Evolutionary conservation across 2,888 invertebrate species (phyloP).

Genomic region (Papilio elwesi): DNA sequence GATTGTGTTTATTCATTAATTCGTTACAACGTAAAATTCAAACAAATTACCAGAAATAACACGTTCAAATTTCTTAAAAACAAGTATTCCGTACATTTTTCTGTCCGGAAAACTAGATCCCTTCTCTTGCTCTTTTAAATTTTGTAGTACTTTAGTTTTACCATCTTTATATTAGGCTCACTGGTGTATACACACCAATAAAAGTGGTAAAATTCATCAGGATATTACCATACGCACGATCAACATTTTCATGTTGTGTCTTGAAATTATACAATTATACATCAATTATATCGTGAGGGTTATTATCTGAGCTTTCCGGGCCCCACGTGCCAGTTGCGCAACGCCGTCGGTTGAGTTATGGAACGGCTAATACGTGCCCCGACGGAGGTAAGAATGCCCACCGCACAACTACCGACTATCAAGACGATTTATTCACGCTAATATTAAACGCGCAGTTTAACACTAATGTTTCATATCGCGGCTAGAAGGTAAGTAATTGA

Average conservation of each 20-base stretch:
- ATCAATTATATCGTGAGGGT: conserved; percentile 49
- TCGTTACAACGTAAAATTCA: background rate
- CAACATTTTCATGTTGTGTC: conserved; percentile 31
- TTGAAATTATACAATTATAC: conserved; percentile 46
- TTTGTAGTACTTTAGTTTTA: no score
- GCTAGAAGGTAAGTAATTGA: conserved; percentile 20
- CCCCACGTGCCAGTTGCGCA: conserved; percentile 60
- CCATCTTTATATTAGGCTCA: no score
- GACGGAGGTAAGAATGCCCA: conserved; percentile 57
- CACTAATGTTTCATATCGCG: conserved; percentile 4
- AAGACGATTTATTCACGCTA: conserved; percentile 57
- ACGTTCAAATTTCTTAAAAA: no score
- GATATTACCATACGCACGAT: background rate
- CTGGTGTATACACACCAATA: no score
- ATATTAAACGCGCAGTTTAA: conserved; percentile 27
- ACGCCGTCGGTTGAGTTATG: conserved; percentile 58
- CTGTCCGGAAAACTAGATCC: no score
- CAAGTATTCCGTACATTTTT: no score
- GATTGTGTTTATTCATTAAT: background rate
- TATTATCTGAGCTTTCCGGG: conserved; percentile 54
- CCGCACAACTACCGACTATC: conserved; percentile 51
- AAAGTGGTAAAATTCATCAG: no score
- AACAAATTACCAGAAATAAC: background rate
- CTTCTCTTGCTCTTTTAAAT: no score
- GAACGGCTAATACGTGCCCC: conserved; percentile 62